Base-by-base conservation (phyloP, 2,797 vertebrate genomes). In the Poecilia picta region DNA sequence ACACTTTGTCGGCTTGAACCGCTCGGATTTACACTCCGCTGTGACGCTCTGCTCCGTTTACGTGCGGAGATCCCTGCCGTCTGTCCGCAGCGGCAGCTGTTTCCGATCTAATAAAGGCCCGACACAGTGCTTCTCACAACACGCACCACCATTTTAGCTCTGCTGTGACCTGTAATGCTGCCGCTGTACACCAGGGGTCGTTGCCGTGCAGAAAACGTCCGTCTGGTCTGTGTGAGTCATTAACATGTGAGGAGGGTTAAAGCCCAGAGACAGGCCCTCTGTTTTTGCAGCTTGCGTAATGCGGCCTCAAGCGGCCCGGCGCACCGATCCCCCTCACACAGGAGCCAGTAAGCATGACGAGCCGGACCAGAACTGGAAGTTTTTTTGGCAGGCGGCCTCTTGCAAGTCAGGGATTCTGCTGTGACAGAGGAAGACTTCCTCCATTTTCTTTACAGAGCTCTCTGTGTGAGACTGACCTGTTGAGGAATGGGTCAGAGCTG, bases 401-500 rank as follows among this genome's bases (percentile, higher is more conserved):
- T 72, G 47, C 82, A 59, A 74, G 72, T 75, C 62, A 57, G 53
- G 25, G 73, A 70, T 4, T 51, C n/a, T 18, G 10, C 71, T 66
- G 66, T 4, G 49, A 13, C 1, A 2, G 1, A 47, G 47, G 18
- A 76, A 45, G 3, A 59, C 75, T 25, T 82, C 28, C 75, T 73
- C 66, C 12, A 23, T 81, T 74, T 80, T 28, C 46, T 53, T 49
- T 4, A 12, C 43, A 33, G 71, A 31, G 12, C 47, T 36, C 57
- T 20, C 57, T 51, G 78, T 45, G 1, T 72, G 13, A 80, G 78
- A 96, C 97, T 90, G 89, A 98, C 98, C 98, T 99, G 97, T 99
- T 99, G 88, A 99, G 97, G 95, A 99, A 99, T 72, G 98, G 98
- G 94, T 99, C 98, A 4, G 98, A 98, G 93, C 98, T 99, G 96